Base-by-base conservation (phyloP, 2,888 invertebrate genomes). In the Periphyllus acericola region DNA sequence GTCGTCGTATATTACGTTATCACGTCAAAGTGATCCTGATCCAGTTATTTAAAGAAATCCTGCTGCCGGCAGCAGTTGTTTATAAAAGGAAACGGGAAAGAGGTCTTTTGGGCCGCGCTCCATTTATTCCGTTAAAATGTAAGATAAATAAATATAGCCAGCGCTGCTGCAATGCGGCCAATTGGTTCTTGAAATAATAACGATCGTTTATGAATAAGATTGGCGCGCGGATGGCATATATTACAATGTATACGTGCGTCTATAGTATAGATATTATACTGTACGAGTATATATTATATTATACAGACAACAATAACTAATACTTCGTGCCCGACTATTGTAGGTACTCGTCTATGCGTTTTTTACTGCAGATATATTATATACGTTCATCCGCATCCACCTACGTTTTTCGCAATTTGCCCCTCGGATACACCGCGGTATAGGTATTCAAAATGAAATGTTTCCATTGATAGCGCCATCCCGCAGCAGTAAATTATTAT, bases 171-270 rank as follows among this genome's bases (percentile, higher is more conserved):
- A 80, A 60, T 60, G 36, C 36, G n/a, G 36, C 36, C 17, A n/a
- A 60, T 14, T 36, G 25, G 79, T 80, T 60, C 60, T 80, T 36
- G 60, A 80, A 36, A 60, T 80, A 36, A 80, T 60, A 14, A 36
- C 60, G 36, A 66, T 66, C 36, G 66, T 60, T 80, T 80, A 66
- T 66, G 25, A 52, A 34, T 32, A 14, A 46, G 25, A 79, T 79
- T 55, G 32, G 55, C 25, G 25, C 60, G 21, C 5, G 60, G 21
- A 60, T 60, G 25, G 21, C 21, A 21, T 25, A 6, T 60, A 60
- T 60, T 25, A 25, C 21, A 25, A 21, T 8, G 21, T 21, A 2
- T 21, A 60, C 25, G 60, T 21, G 14, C 46, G 11, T 46, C 2
- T 46, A 46, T 14, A 14, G 46, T 46, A 46, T 14, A 3, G 11